Conservation (phyloP, 1,140 invertebrate genomes). For the Drosophila mauritiana region DNA sequence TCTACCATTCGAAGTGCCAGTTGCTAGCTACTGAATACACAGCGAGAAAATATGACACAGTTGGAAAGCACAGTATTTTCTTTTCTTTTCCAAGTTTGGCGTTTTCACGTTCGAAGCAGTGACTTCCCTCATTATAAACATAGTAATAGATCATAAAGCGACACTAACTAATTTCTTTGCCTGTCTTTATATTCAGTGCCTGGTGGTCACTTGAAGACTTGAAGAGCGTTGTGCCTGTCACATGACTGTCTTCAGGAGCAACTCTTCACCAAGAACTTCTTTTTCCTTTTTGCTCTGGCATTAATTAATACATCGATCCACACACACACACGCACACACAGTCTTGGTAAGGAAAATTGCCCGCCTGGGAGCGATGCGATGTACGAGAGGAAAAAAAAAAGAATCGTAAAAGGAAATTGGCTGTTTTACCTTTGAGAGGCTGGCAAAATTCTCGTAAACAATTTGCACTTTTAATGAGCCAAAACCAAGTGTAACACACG, state of each 20-base stretch:
- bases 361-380: slow-evolving; percentile 55
- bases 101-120: too few species aligned
- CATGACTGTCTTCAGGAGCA: slow-evolving; percentile 49
- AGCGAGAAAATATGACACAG: not conserved
- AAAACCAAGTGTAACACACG: slow-evolving; percentile 35
- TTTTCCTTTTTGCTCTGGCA: slow-evolving; percentile 8
- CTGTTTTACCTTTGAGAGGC: slow-evolving; percentile 69
- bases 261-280: slow-evolving; percentile 18
- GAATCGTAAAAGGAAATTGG: slow-evolving; percentile 51
- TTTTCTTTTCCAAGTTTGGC: too few species aligned
- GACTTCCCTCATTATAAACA: too few species aligned
- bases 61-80: too few species aligned
- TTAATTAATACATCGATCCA: slow-evolving; percentile 63
- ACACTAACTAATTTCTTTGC: too few species aligned
- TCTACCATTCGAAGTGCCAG: slow-evolving; percentile 24
- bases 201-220: slow-evolving; percentile 36
- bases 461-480: slow-evolving; percentile 75
- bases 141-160: too few species aligned
- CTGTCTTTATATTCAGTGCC: slow-evolving; percentile 6
- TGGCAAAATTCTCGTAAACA: slow-evolving; percentile 53
- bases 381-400: not conserved
- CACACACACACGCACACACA: slow-evolving; percentile 23
- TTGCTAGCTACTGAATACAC: slow-evolving; percentile 19
- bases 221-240: slow-evolving; percentile 38
- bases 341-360: slow-evolving; percentile 68